Percentiles rank a stretch among this genome's conserved stretches.
These are phyloP conservation scores for Actinia tenebrosa DNA, from an alignment of 64 coral and sea anemone genomes.

Conservation along the genomic window DNA sequence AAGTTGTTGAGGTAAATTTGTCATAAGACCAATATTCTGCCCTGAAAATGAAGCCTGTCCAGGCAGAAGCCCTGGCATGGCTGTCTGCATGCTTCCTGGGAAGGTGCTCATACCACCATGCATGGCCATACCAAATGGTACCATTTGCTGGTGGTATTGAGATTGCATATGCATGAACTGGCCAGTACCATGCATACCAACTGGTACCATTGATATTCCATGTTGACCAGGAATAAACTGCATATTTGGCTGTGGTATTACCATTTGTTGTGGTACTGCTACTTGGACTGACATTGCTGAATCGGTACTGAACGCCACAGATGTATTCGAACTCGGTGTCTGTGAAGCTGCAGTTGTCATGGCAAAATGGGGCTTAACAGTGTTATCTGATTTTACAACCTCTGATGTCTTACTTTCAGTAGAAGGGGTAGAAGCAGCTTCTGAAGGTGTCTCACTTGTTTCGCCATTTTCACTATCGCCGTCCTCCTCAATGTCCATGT, in stretches of 20 bases:
- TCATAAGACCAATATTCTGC: not conserved
- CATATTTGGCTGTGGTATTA: conserved; percentile 20
- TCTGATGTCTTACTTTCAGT: conserved; percentile 19
- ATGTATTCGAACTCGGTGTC: not conserved
- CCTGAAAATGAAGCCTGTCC: conserved; percentile 9
- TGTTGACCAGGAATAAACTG: conserved; percentile 19
- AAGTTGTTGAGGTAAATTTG: conserved; percentile 9
- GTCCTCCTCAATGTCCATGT: conserved; percentile 97
- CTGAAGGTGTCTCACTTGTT: conserved; percentile 40
- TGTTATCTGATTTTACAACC: not conserved
- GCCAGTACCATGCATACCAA: conserved; percentile 24
- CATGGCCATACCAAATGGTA: conserved; percentile 19
- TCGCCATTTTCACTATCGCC: conserved; percentile 75
- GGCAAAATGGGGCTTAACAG: not conserved
- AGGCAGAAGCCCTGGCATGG: conserved; percentile 4
- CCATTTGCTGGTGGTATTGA: conserved; percentile 19
- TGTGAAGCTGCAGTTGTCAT: not conserved
- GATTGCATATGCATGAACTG: conserved; percentile 1
- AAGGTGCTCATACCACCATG: conserved; percentile 11
- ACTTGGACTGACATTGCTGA: conserved; percentile 42
- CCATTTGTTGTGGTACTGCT: conserved; percentile 3
- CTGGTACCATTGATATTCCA: conserved; percentile 26
- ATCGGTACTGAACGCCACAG: not conserved
- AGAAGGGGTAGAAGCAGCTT: not conserved
- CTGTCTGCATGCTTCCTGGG: not conserved